phyloP scores from a whole-genome alignment of 2,797 vertebrate genomes.

The Crocidura indochinensis region DNA sequence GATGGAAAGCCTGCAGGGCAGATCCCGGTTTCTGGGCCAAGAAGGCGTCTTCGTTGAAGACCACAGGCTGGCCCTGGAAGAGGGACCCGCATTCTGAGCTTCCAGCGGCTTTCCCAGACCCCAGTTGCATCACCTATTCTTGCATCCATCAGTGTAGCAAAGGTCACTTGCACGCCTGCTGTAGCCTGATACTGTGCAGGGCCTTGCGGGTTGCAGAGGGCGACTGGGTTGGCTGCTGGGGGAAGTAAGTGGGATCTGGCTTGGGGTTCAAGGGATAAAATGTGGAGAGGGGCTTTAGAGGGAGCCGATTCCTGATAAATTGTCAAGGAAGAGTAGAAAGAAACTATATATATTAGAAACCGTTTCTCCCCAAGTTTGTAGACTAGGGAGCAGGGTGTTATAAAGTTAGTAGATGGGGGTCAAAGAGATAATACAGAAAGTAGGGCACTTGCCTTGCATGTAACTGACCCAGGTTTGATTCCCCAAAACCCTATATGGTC shows the following conservation, averaged over 20 bases:
- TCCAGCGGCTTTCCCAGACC: not conserved
- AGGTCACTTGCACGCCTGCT: too few relatives aligned
- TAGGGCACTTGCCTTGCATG: too few relatives aligned
- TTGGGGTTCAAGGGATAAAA: not conserved
- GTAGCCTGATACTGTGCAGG: not conserved
- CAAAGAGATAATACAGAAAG: too few relatives aligned
- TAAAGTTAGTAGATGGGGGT: not conserved
- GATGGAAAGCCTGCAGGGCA: constrained; percentile 92
- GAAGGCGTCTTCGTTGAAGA: constrained; percentile 93
- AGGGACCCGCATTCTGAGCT: not conserved
- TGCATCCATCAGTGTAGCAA: too few relatives aligned
- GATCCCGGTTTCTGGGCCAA: constrained; percentile 91
- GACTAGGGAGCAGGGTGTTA: not conserved
- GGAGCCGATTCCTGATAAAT: not conserved
- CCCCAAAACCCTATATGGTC: too few relatives aligned
- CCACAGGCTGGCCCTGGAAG: constrained; percentile 90
- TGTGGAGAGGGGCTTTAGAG: not conserved
- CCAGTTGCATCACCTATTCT: not conserved
- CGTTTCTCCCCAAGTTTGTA: not conserved
- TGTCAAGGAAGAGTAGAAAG: not conserved
- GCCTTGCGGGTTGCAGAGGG: not conserved
- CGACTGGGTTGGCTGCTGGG: not conserved
- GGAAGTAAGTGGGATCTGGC: not conserved
- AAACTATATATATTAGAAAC: not conserved
- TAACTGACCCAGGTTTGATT: too few relatives aligned